These are phyloP conservation scores for Turnix velox DNA, from an alignment of 2,113 vertebrate species.

Conservation along the genomic window DNA sequence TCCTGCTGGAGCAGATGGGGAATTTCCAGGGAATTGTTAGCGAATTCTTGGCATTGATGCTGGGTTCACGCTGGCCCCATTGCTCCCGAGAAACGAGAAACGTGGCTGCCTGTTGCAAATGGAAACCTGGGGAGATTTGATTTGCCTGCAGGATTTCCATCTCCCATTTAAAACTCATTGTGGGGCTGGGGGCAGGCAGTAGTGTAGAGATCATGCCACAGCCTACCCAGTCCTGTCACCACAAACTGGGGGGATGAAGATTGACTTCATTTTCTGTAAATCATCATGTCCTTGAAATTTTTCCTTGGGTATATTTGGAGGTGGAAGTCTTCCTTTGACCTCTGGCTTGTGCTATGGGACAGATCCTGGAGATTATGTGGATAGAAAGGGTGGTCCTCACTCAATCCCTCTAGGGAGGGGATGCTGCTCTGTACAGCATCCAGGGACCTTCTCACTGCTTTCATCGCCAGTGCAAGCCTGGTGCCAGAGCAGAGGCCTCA, in stretches of 20 bases:
- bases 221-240: not conserved
- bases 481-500: not conserved
- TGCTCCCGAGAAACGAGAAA: not conserved
- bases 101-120: not conserved
- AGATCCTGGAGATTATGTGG: not conserved
- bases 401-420: not conserved
- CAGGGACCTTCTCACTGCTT: not conserved
- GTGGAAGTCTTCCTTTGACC: not conserved
- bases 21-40: constrained; percentile 49
- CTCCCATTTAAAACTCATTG: not conserved
- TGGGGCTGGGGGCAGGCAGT: not conserved
- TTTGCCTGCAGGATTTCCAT: not conserved
- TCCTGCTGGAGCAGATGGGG: constrained; percentile 19
- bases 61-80: not conserved
- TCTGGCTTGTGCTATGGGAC: not conserved
- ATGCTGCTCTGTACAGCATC: not conserved
- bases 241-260: rapidly evolving
- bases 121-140: not conserved
- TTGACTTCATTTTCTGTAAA: not conserved
- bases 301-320: not conserved
- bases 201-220: not conserved
- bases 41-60: not conserved
- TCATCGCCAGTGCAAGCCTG: rapidly evolving
- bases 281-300: not conserved
- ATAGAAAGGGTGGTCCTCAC: not conserved